Base-by-base conservation (phyloP, 1,140 invertebrate species). In the Atta colombica region DNA sequence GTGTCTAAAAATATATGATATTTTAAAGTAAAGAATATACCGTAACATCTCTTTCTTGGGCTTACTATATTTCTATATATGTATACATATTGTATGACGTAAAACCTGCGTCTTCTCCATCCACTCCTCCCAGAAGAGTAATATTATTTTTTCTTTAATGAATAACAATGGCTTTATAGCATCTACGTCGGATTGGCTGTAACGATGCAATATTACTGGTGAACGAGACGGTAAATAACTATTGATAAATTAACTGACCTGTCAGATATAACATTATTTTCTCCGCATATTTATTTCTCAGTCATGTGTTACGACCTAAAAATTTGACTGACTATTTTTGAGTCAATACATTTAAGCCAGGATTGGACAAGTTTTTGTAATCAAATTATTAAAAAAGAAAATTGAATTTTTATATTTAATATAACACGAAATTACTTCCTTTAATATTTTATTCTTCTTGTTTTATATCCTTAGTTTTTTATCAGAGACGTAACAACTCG, bases 41-140 rank as follows among this genome's bases (percentile, higher is more conserved):
- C 16, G 4, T 5, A 35, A 21, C 10, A 31, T 68, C 65, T 45
- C n/a, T 39, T 39, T 39, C 31, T 66, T 10, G 35, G 10, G 18
- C 10, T 45, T 14, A n/a, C 35, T 21, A 14, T 68, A 68, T 68
- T 35, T 45, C 4, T 45, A 39, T 68, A 10, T 45, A 45, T 10
- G 35, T 45, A 45, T 45, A 45, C 0, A 10, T 45, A 45, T 45
- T 16, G 61, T 16, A 35, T 39, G 65, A 66, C 16, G 28, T 12
- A 66, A 66, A n/a, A 91, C 87, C 78, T 77, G 12, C 75, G 68
- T 77, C 58, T 21, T 35, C 25, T 25, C 60, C 12, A 58, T 18
- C 53, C 51, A n/a, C 18, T 14, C 35, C 60, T 55, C 12, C 61
- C 87, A 82, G 75, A 89, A 88, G 72, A 60, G 39, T 18, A 4